Percentiles rank a stretch among this genome's conserved stretches.
Conservation (phyloP, 2,113 vertebrate genomes). For the Saccopteryx leptura region DNA sequence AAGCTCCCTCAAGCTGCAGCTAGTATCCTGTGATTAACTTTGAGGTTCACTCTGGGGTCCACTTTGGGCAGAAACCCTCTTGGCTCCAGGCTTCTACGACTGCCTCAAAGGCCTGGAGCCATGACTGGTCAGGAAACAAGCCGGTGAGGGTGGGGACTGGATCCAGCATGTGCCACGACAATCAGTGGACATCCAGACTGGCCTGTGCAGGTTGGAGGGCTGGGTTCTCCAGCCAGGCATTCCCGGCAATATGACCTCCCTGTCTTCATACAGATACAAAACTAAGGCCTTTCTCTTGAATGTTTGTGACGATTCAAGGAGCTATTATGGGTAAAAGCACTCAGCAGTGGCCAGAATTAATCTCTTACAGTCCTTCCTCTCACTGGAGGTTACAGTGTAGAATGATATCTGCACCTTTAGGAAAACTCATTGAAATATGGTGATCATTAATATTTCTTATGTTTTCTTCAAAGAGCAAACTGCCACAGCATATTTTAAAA, state of each 20-base stretch:
- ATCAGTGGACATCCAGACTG: fast-evolving
- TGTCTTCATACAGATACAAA: neutral
- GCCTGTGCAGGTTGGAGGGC: neutral
- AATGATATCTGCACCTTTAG: neutral
- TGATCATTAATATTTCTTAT: neutral
- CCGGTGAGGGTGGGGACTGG: neutral
- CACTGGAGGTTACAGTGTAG: neutral
- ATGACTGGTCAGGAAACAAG: neutral
- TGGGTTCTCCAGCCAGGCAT: neutral
- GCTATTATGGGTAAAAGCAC: neutral
- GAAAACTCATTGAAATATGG: neutral
- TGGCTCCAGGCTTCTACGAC: neutral
- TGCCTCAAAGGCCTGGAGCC: neutral
- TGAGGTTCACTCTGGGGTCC: neutral
- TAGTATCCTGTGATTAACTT: neutral
- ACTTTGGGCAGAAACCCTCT: neutral
- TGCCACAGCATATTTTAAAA: neutral
- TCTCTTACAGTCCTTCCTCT: neutral
- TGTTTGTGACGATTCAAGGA: neutral
- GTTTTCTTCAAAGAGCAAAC: constrained; percentile 21
- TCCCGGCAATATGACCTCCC: neutral
- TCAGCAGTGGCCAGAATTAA: neutral
- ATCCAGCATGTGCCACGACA: neutral
- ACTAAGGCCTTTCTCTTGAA: neutral
- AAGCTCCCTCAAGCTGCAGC: neutral